A percentile compares a stretch with the other conserved stretches of the same genome.
These are phyloP conservation scores for Callospermophilus lateralis DNA, from an alignment of 2,113 vertebrate genomes.

Conservation along the genomic window DNA sequence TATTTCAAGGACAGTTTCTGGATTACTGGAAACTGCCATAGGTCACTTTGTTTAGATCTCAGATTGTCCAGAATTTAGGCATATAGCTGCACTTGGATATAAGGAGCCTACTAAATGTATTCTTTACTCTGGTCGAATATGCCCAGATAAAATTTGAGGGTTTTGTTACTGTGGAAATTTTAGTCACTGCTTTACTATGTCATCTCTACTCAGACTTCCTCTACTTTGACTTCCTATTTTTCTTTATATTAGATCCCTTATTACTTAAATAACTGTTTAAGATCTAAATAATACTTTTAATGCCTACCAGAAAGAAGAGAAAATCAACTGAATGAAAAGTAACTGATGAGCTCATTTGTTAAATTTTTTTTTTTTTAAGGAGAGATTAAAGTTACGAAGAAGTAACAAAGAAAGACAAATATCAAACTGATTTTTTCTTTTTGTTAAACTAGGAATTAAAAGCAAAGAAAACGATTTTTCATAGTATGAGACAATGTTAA, in stretches of 20 bases:
- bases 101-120: neutral
- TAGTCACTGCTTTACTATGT: neutral
- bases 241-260: conserved; percentile 7
- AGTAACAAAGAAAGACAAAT: neutral
- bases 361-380: neutral
- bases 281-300: neutral
- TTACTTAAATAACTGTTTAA: conserved; percentile 35
- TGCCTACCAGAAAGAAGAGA: neutral
- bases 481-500: neutral
- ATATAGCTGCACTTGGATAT: neutral
- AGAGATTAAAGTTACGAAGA: neutral
- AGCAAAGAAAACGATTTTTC: neutral
- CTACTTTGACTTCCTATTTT: conserved; percentile 1
- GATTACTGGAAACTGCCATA: neutral
- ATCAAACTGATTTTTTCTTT: neutral
- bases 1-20: neutral
- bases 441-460: neutral
- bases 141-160: neutral
- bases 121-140: neutral
- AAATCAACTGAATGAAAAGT: neutral
- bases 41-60: neutral
- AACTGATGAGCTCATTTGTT: neutral
- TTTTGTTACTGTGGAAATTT: conserved; percentile 18
- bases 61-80: conserved; percentile 18
- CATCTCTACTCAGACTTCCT: neutral